Evolutionary conservation across 2,113 vertebrate genomes (phyloP), one percentile per base, ranked within the genome.

Genomic region (Malurus melanocephalus): DNA sequence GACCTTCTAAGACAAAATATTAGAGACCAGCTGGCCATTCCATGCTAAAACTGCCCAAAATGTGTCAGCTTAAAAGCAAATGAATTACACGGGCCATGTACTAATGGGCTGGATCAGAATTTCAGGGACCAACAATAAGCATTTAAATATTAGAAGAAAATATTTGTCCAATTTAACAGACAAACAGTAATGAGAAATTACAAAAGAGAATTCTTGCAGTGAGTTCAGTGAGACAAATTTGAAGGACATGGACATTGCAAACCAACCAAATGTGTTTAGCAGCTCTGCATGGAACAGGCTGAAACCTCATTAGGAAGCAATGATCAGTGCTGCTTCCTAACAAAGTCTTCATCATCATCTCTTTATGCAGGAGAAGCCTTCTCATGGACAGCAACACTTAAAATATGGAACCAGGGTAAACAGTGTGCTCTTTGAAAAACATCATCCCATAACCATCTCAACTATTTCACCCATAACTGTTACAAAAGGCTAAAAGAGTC

Each of bases 231-330:
- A 45, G 46, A 68, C 32, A 76, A 67, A 76, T 45, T 56, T 33
- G 62, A 89, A 88, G 42, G 18, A 66, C 45, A 57, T 8, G 38
- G n/a, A 80, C 22, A 18, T 11, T 83, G 65, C 48, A 93, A 92
- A 90, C 17, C 38, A 71, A 85, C 6, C 14, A 61, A 61, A 11
- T 26, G 22, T 67, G n/a, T 46, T 91, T 11, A 72, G 57, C 52
- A 93, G 65, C 59, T 89, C 32, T 68, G 79, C 59, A 69, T 6
- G 49, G 45, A 75, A 85, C 32, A 81, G 73, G 45, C 35, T 93
- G 87, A 93, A 92, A 82, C 46, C 76, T 88, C 72, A 80, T 59
- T 49, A 69, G 38, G 67, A 94, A 87, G n/a, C 80, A 53, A 48
- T 56, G 51, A 88, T 74, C 68, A 87, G 2, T 43, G 59, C 46